These are phyloP conservation scores for Dromius quadrimaculatus DNA, from an alignment of 2,888 invertebrate genomes.

Conservation along the genomic window DNA sequence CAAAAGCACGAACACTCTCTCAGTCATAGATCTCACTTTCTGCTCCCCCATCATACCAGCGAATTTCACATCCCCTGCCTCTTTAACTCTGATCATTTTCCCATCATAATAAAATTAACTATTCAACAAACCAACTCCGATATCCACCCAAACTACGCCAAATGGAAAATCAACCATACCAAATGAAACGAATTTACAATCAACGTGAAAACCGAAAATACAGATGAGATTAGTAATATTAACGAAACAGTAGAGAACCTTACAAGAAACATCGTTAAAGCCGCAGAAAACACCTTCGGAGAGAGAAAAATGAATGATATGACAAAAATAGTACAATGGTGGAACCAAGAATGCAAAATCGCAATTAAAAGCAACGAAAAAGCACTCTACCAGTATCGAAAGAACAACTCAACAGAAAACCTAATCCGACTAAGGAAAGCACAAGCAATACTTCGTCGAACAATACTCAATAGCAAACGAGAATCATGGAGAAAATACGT, in stretches of 20 bases:
- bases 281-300: neutral
- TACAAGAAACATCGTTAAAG: slow-evolving; percentile 1
- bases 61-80: too few species aligned
- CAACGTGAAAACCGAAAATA: neutral
- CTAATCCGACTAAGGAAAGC: neutral
- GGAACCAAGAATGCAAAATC: neutral
- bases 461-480: neutral
- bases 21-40: too few species aligned
- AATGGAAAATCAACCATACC: neutral
- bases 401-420: neutral
- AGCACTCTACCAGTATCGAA: neutral
- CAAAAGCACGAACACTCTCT: too few species aligned
- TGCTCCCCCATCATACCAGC: too few species aligned
- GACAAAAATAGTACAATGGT: neutral
- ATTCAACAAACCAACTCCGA: neutral
- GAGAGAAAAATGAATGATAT: neutral
- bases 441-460: neutral
- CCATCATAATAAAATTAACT: neutral
- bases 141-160: slow-evolving; percentile 13
- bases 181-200: slow-evolving; percentile 6
- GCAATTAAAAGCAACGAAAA: neutral
- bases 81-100: slow-evolving; percentile 14
- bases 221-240: neutral
- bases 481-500: neutral
- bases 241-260: slow-evolving; percentile 3